Evolutionary conservation across 2,888 invertebrate species (phyloP).

Genomic region (Rhingia rostrata): DNA sequence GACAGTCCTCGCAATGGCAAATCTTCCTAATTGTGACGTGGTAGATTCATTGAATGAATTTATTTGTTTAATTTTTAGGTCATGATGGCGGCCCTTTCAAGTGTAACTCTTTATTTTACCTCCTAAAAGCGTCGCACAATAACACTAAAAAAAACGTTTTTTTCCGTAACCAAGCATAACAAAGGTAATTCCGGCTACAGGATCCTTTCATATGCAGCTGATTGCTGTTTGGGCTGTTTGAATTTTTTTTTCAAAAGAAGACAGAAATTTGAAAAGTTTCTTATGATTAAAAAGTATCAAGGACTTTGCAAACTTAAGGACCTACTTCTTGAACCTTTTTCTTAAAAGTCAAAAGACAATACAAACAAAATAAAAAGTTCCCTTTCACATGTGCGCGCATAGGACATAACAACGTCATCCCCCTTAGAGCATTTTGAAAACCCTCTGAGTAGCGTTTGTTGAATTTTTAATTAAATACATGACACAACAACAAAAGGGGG

Average conservation of each 20-base stretch:
- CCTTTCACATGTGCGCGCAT: conserved; percentile 17
- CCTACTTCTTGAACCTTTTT: conserved; percentile 9
- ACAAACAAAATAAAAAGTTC: conserved; percentile 18
- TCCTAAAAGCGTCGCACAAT: no score
- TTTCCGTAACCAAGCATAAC: no score
- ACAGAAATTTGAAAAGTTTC: neutral
- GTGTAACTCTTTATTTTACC: no score
- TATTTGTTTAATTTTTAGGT: no score
- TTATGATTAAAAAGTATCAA: conserved; percentile 5
- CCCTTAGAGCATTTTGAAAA: conserved; percentile 41
- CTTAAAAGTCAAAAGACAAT: conserved; percentile 35
- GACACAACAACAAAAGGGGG: conserved; percentile 49
- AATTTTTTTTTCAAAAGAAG: neutral
- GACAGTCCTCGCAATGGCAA: no score
- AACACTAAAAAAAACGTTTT: no score
- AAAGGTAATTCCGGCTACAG: no score
- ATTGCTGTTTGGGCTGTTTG: no score
- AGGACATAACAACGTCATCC: conserved; percentile 12
- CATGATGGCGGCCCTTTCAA: no score
- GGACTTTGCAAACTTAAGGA: conserved; percentile 12
- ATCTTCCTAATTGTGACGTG: no score
- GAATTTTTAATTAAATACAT: conserved; percentile 69
- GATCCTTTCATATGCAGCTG: no score
- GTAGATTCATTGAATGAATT: no score
- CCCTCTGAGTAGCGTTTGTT: conserved; percentile 59